Conservation (phyloP, 2,888 invertebrate species). For the Cephus sareptanus region DNA sequence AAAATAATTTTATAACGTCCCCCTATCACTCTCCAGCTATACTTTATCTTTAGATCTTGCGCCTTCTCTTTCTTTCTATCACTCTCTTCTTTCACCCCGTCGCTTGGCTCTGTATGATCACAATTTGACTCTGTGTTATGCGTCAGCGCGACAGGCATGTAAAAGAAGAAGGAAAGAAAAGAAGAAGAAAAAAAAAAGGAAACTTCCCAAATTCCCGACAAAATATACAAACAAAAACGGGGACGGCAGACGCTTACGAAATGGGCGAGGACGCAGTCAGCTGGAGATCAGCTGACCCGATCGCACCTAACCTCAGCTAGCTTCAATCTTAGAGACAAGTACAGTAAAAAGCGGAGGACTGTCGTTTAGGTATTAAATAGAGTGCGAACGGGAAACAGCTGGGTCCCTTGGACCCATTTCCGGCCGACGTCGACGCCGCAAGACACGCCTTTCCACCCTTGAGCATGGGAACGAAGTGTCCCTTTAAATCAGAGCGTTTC, state of each 20-base stretch:
- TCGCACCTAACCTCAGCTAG: slow-evolving; percentile 2
- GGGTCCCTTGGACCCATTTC: slow-evolving; percentile 29
- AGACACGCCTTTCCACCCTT: slow-evolving; percentile 15
- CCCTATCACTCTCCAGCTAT: too few relatives aligned
- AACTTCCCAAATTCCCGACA: slow-evolving; percentile 3
- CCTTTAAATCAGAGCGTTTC: slow-evolving; percentile 15
- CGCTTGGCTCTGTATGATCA: background rate
- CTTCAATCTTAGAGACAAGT: slow-evolving; percentile 11
- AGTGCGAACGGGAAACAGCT: slow-evolving; percentile 36
- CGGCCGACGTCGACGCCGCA: slow-evolving; percentile 22
- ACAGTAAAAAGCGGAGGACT: background rate
- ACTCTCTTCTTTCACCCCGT: background rate
- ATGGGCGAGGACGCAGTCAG: slow-evolving; percentile 7
- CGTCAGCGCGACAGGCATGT: too few relatives aligned
- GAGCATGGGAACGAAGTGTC: slow-evolving; percentile 13
- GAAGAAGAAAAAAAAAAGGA: background rate
- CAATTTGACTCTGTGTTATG: too few relatives aligned
- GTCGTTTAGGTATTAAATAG: slow-evolving; percentile 4
- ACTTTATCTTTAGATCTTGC: too few relatives aligned
- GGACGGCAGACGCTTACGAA: background rate
- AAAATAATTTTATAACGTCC: too few relatives aligned
- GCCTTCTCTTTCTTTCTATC: background rate
- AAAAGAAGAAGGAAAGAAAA: background rate
- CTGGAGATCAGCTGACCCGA: slow-evolving; percentile 25
- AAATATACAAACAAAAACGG: slow-evolving; percentile 11